Base-by-base conservation (phyloP, 2,797 vertebrate species). In the Pseudocheirus occidentalis region DNA sequence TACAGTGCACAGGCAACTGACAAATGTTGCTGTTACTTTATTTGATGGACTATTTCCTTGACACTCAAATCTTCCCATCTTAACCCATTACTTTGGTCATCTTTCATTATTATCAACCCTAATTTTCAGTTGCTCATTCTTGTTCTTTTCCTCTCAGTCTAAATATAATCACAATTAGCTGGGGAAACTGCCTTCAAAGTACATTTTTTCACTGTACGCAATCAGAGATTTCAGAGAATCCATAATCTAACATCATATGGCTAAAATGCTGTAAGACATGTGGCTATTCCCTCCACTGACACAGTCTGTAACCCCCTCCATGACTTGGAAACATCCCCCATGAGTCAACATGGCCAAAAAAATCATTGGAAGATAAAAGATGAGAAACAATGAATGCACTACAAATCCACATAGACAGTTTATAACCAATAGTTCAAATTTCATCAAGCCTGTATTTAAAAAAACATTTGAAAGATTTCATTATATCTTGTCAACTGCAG, bases 321-420 rank as follows among this genome's bases (percentile, higher is more conserved):
- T 46, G 2, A 81, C 40, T 81, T 81, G 73, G 73, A 81, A 7
- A 81, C 21, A 46, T 81, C 46, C 21, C 73, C 40, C 40, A 46
- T 81, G 73, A 81, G 40, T 81, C 11, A 40, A 81, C 73, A 81
- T 46, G 40, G 40, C 73, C 73, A 46, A 46, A 81, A 81, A 81
- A 46, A 46, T 81, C 73, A 46, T 93, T 95, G n/a, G 18, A 96
- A 96, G 4, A 4, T n/a, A 16, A 93, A 93, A 94, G 93, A 96
- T n/a, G 94, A 97, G 73, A 95, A 95, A 66, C 91, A 90, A 93
- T 95, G 53, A 62, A 96, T 96, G 58, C 92, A 93, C 90, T 94
- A 53, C 81, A 96, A 95, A 96, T 93, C 28, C 93, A 11, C 56
- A 93, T 92, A 90, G 52, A 94, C 96, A 91, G n/a, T 58, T 97